A percentile compares a stretch with the other conserved stretches of the same genome.
Conservation (phyloP, 2,888 invertebrate species). For the Tholera decimalis region DNA sequence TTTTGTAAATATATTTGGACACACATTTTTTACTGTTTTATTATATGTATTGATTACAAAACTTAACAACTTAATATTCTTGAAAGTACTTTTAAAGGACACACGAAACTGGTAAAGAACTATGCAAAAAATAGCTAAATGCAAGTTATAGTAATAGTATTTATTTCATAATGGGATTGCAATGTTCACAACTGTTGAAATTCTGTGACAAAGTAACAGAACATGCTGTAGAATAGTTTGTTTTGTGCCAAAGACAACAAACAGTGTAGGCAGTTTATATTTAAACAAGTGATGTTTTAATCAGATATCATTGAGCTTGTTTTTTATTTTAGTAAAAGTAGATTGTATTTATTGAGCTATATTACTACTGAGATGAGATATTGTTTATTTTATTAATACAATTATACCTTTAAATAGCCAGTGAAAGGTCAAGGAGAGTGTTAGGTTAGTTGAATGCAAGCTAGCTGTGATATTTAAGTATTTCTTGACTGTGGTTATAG, state of each 20-base stretch:
- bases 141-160: no score
- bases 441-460: no score
- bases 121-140: background rate
- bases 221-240: slow-evolving; percentile 6
- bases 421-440: no score
- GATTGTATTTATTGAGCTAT: background rate
- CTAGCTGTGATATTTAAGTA: no score
- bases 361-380: slow-evolving; percentile 2
- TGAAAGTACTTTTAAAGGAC: background rate
- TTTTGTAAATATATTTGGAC: no score
- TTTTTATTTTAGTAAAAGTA: background rate
- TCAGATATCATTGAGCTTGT: slow-evolving; percentile 17
- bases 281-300: slow-evolving; percentile 33
- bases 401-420: background rate
- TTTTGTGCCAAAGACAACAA: slow-evolving; percentile 20
- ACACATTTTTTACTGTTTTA: no score
- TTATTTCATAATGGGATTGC: no score
- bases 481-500: no score
- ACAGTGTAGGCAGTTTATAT: slow-evolving; percentile 29
- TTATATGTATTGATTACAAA: no score
- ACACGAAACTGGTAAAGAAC: background rate
- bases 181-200: no score
- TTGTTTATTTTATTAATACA: background rate
- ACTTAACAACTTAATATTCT: background rate
- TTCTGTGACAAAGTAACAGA: no score